Evolutionary conservation across 92 coral and sea anemone species (phyloP), one percentile per base, ranked within the genome.

Genomic region (Parazoanthus swiftii): DNA sequence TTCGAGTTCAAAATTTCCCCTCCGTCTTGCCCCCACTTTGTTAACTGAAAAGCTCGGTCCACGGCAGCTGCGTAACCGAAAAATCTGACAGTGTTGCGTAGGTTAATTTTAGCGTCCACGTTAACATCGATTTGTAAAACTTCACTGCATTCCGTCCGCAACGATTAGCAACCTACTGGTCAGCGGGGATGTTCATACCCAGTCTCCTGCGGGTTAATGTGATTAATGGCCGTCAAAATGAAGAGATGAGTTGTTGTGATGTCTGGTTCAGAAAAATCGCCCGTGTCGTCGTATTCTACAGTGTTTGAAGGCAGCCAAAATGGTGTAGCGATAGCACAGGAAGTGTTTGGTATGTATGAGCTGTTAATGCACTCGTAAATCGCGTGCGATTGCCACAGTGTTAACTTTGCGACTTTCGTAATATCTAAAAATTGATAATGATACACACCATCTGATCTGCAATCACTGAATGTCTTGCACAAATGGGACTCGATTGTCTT

Each of bases 291-390:
- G 74, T 43, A 38, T 29, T 82, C 77, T 5, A 82, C 86, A 16
- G 86, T 71, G 25, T 82, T 82, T 70, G 65, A 14, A n/a, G 86
- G 86, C 25, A 82, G 59, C 20, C 76, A 82, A 68, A 82, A 82
- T 82, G 77, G 86, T 11, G 21, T 26, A 82, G 86, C 86, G 33
- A 67, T 82, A 82, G 86, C 86, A 82, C 86, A 82, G 76, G 86
- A 82, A 82, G 86, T 82, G 8, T 82, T 67, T 44, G 86, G 86
- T 82, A 82, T 25, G 86, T 13, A 6, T 43, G 10, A 23, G 2
- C 35, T 68, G 77, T 68, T 82, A 74, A 15, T 0, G 77, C 14
- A 33, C 44, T 74, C 23, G 37, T 16, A 35, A 13, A 9, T 43
- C 51, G 54, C 33, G n/a, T 76, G 16, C 26, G 46, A 54, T 54